A percentile compares a stretch with the other conserved stretches of the same genome.
These are phyloP conservation scores for Plecturocebus donacophilus DNA, from an alignment of 2,113 vertebrate genomes.

Conservation along the genomic window DNA sequence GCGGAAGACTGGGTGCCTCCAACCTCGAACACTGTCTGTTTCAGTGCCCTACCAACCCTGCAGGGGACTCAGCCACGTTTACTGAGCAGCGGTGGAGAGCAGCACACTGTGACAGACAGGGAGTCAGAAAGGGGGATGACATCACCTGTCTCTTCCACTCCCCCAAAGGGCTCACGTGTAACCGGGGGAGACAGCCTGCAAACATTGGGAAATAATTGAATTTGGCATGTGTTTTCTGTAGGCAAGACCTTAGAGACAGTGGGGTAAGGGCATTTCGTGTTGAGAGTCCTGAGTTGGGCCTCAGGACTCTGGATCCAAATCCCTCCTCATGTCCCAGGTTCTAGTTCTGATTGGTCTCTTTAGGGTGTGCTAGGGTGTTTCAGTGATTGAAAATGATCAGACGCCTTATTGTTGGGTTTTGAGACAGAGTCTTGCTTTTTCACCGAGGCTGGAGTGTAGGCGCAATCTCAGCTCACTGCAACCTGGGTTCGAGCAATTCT, in stretches of 20 bases:
- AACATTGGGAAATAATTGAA: neutral
- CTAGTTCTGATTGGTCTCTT: neutral
- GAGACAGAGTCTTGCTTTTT: no score
- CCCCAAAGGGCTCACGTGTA: neutral
- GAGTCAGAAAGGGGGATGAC: no score
- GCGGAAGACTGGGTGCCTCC: accelerated
- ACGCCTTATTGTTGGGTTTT: neutral
- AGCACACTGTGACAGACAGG: neutral
- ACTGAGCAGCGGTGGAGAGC: neutral
- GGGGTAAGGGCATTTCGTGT: neutral
- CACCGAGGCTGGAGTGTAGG: no score
- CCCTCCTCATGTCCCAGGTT: neutral
- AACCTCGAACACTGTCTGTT: accelerated
- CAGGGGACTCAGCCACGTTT: neutral
- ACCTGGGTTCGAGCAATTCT: no score
- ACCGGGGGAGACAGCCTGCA: neutral
- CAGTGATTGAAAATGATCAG: neutral
- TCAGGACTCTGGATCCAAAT: neutral
- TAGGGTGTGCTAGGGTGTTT: neutral
- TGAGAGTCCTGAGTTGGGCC: neutral
- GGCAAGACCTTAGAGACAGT: neutral
- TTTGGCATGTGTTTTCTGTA: neutral
- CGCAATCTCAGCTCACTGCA: no score
- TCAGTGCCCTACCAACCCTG: neutral
- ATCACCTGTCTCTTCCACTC: neutral